These are phyloP conservation scores for Xenopus borealis DNA, from an alignment of 2,113 vertebrate species.

Conservation along the genomic window DNA sequence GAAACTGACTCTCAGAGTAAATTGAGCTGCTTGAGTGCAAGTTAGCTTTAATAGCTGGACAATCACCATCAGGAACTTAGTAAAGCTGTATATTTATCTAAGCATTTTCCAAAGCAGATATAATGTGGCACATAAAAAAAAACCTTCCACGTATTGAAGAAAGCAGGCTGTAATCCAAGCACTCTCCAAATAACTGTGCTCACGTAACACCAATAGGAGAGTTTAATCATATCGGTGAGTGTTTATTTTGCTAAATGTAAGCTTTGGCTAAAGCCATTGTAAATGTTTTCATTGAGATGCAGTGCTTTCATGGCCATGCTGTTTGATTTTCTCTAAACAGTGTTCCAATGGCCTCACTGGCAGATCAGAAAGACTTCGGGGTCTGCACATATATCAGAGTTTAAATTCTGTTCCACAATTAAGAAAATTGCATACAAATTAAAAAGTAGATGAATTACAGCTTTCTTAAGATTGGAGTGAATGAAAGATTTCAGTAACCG, in stretches of 20 bases:
- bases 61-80: slow-evolving; percentile 4
- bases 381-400: background rate
- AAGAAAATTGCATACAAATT: background rate
- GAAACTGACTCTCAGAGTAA: background rate
- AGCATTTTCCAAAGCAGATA: background rate
- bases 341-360: background rate
- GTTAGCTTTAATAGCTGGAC: background rate
- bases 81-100: slow-evolving; percentile 16
- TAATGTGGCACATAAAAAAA: background rate
- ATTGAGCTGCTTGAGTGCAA: background rate
- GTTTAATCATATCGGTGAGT: background rate
- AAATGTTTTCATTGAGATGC: background rate
- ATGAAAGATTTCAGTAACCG: too few relatives aligned
- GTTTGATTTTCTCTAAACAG: background rate
- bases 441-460: background rate
- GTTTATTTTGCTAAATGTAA: slow-evolving; percentile 8
- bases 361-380: too few relatives aligned
- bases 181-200: slow-evolving; percentile 1
- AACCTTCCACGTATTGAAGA: background rate
- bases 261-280: background rate
- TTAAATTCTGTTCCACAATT: background rate
- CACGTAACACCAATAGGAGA: background rate
- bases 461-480: background rate
- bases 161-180: background rate
- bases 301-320: background rate